Conservation (phyloP, 2,113 vertebrate genomes). For the Semnornis frantzii region DNA sequence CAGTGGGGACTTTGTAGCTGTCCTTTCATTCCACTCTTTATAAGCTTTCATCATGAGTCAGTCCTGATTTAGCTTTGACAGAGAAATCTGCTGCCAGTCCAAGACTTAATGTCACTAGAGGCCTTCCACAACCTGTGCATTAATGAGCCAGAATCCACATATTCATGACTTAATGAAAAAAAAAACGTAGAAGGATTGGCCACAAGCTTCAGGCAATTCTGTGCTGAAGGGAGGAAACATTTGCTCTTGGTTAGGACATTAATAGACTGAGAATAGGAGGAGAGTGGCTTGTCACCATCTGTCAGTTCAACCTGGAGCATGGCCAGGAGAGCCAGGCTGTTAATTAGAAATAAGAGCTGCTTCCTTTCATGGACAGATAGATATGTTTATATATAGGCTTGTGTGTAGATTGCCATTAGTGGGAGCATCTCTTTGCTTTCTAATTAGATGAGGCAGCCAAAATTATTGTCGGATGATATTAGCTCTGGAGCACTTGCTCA, state of each 20-base stretch:
- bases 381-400: conserved; percentile 3
- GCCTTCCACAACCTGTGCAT: neutral
- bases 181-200: neutral
- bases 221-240: neutral
- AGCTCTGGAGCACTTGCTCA: neutral
- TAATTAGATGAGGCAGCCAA: neutral
- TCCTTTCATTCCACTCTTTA: neutral
- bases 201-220: neutral
- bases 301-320: conserved; percentile 23
- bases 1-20: neutral
- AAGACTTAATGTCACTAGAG: neutral
- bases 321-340: conserved; percentile 38
- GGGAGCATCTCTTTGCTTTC: neutral
- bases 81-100: neutral
- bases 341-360: conserved; percentile 46
- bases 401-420: neutral
- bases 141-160: conserved; percentile 22
- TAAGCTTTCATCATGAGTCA: neutral
- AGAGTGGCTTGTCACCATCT: conserved; percentile 44
- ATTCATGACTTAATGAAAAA: neutral
- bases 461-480: neutral
- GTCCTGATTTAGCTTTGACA: neutral
- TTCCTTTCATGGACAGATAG: conserved; percentile 15
- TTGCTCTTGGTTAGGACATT: neutral
- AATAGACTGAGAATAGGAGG: neutral